Conservation (phyloP, 2,113 vertebrate genomes). For the Equus przewalskii region DNA sequence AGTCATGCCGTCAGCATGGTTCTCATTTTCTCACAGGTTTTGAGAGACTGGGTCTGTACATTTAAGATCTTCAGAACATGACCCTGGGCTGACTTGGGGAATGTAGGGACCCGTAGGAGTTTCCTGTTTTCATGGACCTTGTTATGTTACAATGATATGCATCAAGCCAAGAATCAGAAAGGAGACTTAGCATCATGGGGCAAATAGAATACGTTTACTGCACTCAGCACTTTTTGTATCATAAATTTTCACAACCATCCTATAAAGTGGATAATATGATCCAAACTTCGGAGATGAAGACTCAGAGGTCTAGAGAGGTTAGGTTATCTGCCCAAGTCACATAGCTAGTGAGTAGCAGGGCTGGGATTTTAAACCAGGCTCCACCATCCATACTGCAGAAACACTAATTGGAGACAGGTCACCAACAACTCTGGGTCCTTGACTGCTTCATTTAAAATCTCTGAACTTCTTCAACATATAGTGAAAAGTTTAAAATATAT, state of each 20-base stretch:
- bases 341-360: not conserved
- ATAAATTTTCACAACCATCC: not conserved
- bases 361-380: not conserved
- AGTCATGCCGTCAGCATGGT: not conserved
- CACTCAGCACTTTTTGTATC: not conserved
- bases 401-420: not conserved
- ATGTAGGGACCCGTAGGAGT: not conserved
- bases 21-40: not conserved
- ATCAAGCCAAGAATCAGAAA: not conserved
- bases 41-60: not conserved
- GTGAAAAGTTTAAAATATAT: not conserved
- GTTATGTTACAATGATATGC: not conserved
- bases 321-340: not conserved
- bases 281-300: not conserved
- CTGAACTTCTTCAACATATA: not conserved
- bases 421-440: not conserved
- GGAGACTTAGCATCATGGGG: not conserved
- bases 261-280: not conserved
- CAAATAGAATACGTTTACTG: not conserved
- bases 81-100: not conserved
- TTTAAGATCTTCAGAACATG: not conserved
- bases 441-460: not conserved
- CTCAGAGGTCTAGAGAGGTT: not conserved
- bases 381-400: accelerated
- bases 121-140: not conserved